These are phyloP conservation scores for Sminthopsis crassicaudata DNA, from an alignment of 2,113 vertebrate species.

Conservation along the genomic window DNA sequence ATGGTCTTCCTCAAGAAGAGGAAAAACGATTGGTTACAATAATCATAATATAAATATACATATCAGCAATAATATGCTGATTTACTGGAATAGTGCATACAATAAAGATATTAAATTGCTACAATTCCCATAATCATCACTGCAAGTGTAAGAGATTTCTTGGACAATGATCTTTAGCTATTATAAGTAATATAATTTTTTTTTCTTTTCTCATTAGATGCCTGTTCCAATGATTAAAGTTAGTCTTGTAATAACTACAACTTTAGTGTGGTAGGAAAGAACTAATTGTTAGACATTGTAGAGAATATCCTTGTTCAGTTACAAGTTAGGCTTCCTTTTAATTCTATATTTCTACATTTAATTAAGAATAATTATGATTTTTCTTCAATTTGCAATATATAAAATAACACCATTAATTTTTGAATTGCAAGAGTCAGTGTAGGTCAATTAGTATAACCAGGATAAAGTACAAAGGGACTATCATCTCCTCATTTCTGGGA, in stretches of 20 bases:
- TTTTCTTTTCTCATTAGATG: not conserved
- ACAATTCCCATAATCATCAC: not conserved
- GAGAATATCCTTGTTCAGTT: not conserved
- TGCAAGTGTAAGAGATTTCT: not conserved
- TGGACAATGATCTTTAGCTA: not conserved
- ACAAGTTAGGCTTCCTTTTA: not conserved
- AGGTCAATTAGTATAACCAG: not conserved
- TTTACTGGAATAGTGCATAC: not conserved
- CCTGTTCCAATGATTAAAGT: not conserved
- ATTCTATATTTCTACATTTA: not conserved
- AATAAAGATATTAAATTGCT: not conserved
- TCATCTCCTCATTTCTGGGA: not conserved
- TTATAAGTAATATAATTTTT: not conserved
- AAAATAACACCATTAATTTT: not conserved
- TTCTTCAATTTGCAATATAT: not conserved
- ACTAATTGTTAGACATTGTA: not conserved
- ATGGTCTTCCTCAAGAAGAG: not conserved
- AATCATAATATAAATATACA: not conserved
- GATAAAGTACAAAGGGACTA: not conserved
- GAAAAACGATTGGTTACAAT: not conserved
- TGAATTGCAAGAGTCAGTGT: not conserved
- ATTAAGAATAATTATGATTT: not conserved
- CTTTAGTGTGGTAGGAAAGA: not conserved
- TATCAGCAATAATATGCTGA: not conserved
- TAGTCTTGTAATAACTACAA: not conserved